A percentile compares a stretch with the other conserved stretches of the same genome.
Conservation (phyloP, 1,140 invertebrate species). For the Drosophila leontia region DNA sequence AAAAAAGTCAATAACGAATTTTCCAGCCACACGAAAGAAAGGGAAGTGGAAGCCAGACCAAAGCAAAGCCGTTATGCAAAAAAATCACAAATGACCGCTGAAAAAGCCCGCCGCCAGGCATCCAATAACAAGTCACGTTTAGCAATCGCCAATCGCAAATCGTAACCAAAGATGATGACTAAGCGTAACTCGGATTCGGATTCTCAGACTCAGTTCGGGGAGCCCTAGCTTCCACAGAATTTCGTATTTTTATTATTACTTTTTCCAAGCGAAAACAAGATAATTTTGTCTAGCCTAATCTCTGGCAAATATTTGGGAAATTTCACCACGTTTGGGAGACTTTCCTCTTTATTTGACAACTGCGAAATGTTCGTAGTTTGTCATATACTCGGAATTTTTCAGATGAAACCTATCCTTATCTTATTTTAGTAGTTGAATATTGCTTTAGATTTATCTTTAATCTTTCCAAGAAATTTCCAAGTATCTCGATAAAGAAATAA, state of each 20-base stretch:
- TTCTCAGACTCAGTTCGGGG: constrained; percentile 38
- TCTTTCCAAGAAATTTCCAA: not conserved
- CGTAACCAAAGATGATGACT: constrained; percentile 42
- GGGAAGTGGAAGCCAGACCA: constrained; percentile 54
- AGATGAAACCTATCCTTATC: not conserved
- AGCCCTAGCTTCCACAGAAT: constrained; percentile 23
- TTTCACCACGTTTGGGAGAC: not conserved
- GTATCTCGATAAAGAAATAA: not conserved
- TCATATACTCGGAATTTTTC: not conserved
- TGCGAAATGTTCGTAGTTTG: constrained; percentile 2
- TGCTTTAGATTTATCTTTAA: not conserved
- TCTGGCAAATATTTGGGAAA: constrained; percentile 16
- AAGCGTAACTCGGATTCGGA: constrained; percentile 33
- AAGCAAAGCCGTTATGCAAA: constrained; percentile 67
- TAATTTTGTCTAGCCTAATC: constrained; percentile 11
- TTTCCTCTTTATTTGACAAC: not conserved
- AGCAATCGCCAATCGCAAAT: constrained; percentile 45
- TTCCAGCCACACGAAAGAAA: constrained; percentile 51
- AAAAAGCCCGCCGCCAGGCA: constrained; percentile 36
- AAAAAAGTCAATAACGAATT: constrained; percentile 72
- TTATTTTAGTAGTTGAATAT: not conserved
- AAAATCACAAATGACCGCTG: constrained; percentile 41
- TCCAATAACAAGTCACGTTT: constrained; percentile 74
- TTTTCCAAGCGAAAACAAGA: constrained; percentile 18
- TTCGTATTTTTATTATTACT: not conserved